Conservation (phyloP, 2,888 invertebrate species). For the Xanthostigma xanthostigma region DNA sequence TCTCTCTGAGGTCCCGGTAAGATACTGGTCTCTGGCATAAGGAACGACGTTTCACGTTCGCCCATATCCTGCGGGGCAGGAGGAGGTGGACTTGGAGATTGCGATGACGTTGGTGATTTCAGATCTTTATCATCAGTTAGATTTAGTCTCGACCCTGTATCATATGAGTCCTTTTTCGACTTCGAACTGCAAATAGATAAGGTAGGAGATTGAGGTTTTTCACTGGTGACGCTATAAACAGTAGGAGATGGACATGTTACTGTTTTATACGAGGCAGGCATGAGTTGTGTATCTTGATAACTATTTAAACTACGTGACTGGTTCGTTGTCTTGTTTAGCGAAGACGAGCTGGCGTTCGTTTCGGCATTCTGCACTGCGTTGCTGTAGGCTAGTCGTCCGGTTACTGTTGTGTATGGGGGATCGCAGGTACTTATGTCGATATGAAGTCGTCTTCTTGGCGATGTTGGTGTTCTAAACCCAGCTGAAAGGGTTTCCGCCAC, state of each 20-base stretch:
- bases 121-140: constrained; percentile 7
- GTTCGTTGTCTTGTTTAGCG: constrained; percentile 1
- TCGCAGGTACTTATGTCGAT: constrained; percentile 38
- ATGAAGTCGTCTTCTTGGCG: constrained; percentile 40
- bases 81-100: constrained; percentile 61
- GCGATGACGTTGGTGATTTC: constrained; percentile 10
- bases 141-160: constrained; percentile 23
- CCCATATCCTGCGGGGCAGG: constrained; percentile 74
- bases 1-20: constrained; percentile 20
- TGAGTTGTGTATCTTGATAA: constrained; percentile 30
- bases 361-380: constrained; percentile 50
- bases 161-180: constrained; percentile 47
- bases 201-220: constrained; percentile 43
- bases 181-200: constrained; percentile 47
- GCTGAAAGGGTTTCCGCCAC: constrained; percentile 41
- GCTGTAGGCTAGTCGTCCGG: constrained; percentile 48
- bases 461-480: constrained; percentile 33
- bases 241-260: constrained; percentile 35
- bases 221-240: constrained; percentile 32
- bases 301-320: constrained; percentile 17
- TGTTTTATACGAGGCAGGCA: constrained; percentile 33
- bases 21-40: constrained; percentile 23
- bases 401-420: constrained; percentile 48
- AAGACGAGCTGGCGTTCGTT: constrained; percentile 28
- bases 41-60: constrained; percentile 39